Evolutionary conservation across 2,888 invertebrate genomes (phyloP), one percentile per base, ranked within the genome.

Genomic region (Agonum fuliginosum): DNA sequence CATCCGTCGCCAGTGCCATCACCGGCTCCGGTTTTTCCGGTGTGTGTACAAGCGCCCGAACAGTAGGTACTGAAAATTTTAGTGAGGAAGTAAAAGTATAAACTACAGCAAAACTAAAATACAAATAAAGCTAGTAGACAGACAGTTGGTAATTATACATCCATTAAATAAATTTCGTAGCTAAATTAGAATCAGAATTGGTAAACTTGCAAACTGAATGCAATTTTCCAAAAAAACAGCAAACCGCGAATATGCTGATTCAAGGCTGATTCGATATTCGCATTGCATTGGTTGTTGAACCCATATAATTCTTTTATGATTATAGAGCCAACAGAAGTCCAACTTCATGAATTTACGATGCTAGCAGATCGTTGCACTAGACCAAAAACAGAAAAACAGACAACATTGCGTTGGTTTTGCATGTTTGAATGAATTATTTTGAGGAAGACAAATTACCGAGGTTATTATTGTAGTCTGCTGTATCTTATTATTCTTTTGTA

Each of bases 241-340:
- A n/a, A 41, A 46, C 17, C 17, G 37, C 37, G 3, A 17, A 46
- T 0, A 48, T 48, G 48, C 20, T 48, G 48, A 20, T 10, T 48
- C 19, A 8, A 20, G 17, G 17, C 20, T 48, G 37, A n/a, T 37
- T 20, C 10, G 20, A 20, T 6, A 8, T 4, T 14, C 17, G 1
- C n/a, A 2, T 14, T 20, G 1, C n/a, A 10, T 3, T 48, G 8
- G 48, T 48, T n/a, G 20, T 48, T 48, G 48, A 48, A 48, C 48
- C 10, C 19, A 48, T 20, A 20, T 48, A 48, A 48, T 48, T 48
- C 19, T 48, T 48, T 48, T 48, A 48, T 20, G 17, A 48, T 48
- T 19, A 48, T 48, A 48, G 19, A 19, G 20, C 48, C 10, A 48
- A 10, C 48, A 48, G 37, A n/a, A 37, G 12, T 37, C 12, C n/a